Evolutionary conservation across 2,888 invertebrate species (phyloP).

Genomic region (Pandemis corylana): DNA sequence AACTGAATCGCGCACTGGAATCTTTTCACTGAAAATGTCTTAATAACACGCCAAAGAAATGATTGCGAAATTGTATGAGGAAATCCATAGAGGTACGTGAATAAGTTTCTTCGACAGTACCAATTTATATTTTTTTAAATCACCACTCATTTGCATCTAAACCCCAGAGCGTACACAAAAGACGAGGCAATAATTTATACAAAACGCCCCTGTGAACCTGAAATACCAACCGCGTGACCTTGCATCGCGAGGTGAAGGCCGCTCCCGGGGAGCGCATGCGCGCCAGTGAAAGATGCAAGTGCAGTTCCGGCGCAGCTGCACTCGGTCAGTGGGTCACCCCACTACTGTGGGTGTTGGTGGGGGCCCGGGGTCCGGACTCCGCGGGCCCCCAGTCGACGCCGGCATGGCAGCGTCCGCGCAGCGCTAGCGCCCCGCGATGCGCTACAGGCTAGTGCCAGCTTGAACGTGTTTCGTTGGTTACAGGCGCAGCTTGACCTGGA

Average conservation of each 20-base stretch:
- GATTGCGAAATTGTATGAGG: too few relatives aligned
- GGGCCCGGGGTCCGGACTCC: constrained; percentile 37
- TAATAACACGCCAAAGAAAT: too few relatives aligned
- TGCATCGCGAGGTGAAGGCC: constrained; percentile 77
- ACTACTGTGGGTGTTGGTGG: constrained; percentile 48
- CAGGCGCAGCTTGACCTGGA: constrained; percentile 74
- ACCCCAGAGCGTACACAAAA: neutral
- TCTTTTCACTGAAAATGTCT: too few relatives aligned
- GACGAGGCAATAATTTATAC: neutral
- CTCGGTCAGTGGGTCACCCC: constrained; percentile 82
- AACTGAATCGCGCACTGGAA: too few relatives aligned
- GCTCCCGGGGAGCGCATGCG: constrained; percentile 69
- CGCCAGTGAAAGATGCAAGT: constrained; percentile 72
- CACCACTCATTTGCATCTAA: neutral
- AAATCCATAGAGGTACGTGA: too few relatives aligned
- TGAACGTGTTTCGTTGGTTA: constrained; percentile 77
- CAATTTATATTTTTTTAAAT: too few relatives aligned
- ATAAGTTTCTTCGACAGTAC: too few relatives aligned
- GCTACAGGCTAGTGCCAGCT: constrained; percentile 62
- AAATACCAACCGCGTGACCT: constrained; percentile 66
- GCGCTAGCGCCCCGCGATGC: constrained; percentile 64
- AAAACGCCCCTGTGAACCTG: constrained; percentile 26
- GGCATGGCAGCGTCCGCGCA: constrained; percentile 61
- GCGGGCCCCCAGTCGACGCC: constrained; percentile 49
- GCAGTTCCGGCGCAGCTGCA: constrained; percentile 74